Conservation (phyloP, 2,113 vertebrate genomes). For the Beaufortia kweichowensis region DNA sequence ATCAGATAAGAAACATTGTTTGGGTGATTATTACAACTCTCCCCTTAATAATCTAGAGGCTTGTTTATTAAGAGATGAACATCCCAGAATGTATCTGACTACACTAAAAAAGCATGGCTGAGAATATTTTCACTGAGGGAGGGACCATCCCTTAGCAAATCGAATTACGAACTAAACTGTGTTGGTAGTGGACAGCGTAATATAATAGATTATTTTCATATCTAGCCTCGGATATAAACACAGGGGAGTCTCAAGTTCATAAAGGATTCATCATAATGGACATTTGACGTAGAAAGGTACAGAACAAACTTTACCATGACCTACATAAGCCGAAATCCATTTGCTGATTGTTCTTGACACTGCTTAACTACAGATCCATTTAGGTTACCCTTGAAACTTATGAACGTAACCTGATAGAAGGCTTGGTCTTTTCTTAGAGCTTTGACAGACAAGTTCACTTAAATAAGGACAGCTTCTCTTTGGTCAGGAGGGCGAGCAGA, state of each 20-base stretch:
- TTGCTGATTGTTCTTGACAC: no score
- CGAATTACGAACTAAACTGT: conserved; percentile 30
- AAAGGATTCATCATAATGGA: neutral
- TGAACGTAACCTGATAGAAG: neutral
- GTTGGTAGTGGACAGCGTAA: conserved; percentile 41
- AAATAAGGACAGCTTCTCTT: conserved; percentile 63
- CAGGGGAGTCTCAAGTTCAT: neutral
- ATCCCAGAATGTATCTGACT: conserved; percentile 56
- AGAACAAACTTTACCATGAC: neutral
- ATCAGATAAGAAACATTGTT: conserved; percentile 47
- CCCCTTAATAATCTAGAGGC: conserved; percentile 49
- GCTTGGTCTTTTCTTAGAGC: conserved; percentile 33
- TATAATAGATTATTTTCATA: conserved; percentile 54
- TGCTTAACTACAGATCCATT: neutral
- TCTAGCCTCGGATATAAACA: conserved; percentile 42
- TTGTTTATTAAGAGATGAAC: conserved; percentile 60
- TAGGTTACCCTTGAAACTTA: neutral
- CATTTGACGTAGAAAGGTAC: neutral
- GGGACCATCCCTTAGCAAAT: conserved; percentile 33
- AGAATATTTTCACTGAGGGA: conserved; percentile 59
- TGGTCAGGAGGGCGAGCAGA: conserved; percentile 57
- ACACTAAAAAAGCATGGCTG: conserved; percentile 53
- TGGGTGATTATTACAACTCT: conserved; percentile 59
- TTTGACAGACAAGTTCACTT: conserved; percentile 58
- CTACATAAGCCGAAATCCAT: neutral